These are phyloP conservation scores for Aphyosemion australe DNA, from an alignment of 2,113 vertebrate genomes.

Conservation along the genomic window DNA sequence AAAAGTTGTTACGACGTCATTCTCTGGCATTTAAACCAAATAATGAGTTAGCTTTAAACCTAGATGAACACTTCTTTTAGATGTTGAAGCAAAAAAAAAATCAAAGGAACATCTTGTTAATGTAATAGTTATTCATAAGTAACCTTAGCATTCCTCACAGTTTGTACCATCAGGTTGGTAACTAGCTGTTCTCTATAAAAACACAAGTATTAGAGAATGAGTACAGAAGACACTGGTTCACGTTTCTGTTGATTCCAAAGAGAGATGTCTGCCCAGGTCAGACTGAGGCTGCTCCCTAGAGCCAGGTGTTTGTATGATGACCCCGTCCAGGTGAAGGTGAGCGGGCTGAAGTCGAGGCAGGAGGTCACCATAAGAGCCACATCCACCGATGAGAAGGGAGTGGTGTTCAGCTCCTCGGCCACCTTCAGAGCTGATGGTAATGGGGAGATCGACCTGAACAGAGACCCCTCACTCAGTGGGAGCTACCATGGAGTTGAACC, in stretches of 20 bases:
- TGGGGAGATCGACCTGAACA: conserved; percentile 49
- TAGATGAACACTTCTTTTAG: too few species aligned
- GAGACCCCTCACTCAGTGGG: conserved; percentile 50
- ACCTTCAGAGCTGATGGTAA: conserved; percentile 42
- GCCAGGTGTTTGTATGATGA: conserved; percentile 57
- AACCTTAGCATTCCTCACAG: too few species aligned
- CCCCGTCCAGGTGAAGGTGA: conserved; percentile 47
- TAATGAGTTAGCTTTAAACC: too few species aligned
- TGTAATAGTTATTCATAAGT: too few species aligned
- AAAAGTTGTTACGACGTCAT: too few species aligned
- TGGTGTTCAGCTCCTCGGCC: conserved; percentile 41
- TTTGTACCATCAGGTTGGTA: too few species aligned
- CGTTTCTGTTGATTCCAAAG: not conserved
- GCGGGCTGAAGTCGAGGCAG: conserved; percentile 51
- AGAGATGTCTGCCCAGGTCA: conserved; percentile 14
- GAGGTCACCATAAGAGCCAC: conserved; percentile 57
- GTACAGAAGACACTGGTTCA: not conserved
- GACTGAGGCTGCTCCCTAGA: conserved; percentile 55
- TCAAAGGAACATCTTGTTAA: too few species aligned
- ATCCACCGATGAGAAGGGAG: conserved; percentile 15
- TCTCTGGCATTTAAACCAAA: too few species aligned
- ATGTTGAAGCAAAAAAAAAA: too few species aligned
- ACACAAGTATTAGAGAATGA: too few species aligned
- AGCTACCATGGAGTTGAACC: conserved; percentile 54
- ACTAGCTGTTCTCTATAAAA: too few species aligned